A percentile compares a stretch with the other conserved stretches of the same genome.
phyloP scores from a whole-genome alignment of 2,888 invertebrate genomes.

The Spodoptera littoralis region DNA sequence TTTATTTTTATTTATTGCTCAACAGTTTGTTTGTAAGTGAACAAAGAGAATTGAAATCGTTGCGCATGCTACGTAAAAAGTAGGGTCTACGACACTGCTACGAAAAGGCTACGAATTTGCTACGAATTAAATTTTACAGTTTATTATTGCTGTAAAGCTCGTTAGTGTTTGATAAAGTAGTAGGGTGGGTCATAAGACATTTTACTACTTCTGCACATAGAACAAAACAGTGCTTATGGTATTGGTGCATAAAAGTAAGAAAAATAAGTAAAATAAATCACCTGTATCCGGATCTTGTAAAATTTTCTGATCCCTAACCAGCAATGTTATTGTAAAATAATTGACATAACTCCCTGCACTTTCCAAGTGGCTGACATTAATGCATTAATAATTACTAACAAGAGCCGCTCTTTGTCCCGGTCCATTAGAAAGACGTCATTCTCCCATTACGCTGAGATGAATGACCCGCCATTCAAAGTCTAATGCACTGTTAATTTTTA shows the following conservation, averaged over 20 bases:
- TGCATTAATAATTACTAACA: slow-evolving; percentile 71
- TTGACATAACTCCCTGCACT: slow-evolving; percentile 43
- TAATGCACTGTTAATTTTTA: slow-evolving; percentile 70
- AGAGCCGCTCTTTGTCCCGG: slow-evolving; percentile 66
- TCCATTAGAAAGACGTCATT: slow-evolving; percentile 74
- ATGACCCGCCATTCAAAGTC: slow-evolving; percentile 71
- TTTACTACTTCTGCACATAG: too few relatives aligned
- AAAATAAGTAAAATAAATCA: too few relatives aligned
- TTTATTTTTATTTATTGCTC: neutral
- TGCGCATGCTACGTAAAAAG: neutral
- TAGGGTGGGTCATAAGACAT: too few relatives aligned
- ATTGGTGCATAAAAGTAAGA: too few relatives aligned
- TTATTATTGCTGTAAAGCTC: too few relatives aligned
- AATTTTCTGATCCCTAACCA: neutral
- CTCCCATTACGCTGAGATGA: slow-evolving; percentile 71
- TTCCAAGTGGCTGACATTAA: slow-evolving; percentile 58
- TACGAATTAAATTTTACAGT: neutral
- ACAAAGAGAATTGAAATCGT: neutral
- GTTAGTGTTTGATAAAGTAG: too few relatives aligned
- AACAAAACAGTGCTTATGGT: too few relatives aligned
- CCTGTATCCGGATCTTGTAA: too few relatives aligned
- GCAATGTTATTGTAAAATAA: slow-evolving; percentile 11
- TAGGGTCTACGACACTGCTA: slow-evolving; percentile 9
- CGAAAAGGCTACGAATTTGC: slow-evolving; percentile 8
- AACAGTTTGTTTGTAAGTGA: neutral